Evolutionary conservation across 2,797 vertebrate genomes (phyloP).

Genomic region (Remorina albescens): DNA sequence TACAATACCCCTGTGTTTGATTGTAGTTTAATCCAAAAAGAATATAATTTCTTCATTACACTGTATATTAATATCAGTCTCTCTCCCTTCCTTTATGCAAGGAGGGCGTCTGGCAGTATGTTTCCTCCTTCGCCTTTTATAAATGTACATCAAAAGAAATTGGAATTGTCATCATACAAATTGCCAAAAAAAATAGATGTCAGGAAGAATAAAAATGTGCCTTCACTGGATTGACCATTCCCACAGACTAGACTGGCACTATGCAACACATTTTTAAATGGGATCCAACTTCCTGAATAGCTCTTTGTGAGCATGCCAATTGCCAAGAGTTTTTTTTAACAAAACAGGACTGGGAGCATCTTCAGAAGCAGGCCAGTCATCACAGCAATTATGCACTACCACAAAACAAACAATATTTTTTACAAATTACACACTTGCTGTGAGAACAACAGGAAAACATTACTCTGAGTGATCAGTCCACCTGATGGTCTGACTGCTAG

Average conservation of each 20-base stretch:
- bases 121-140: neutral
- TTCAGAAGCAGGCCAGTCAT: slow-evolving; percentile 45
- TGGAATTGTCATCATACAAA: neutral
- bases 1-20: neutral
- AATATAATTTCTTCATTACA: neutral
- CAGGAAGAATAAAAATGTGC: neutral
- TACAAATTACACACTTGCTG: slow-evolving; percentile 39
- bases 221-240: slow-evolving; percentile 23
- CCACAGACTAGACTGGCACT: slow-evolving; percentile 43
- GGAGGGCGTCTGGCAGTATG: neutral
- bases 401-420: slow-evolving; percentile 42
- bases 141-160: neutral
- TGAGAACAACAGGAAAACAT: slow-evolving; percentile 11
- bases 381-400: slow-evolving; percentile 47
- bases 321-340: slow-evolving; percentile 49
- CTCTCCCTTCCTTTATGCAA: neutral
- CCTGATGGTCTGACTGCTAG: slow-evolving; percentile 23
- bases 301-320: slow-evolving; percentile 68
- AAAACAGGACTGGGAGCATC: slow-evolving; percentile 53
- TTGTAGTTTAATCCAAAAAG: neutral
- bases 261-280: slow-evolving; percentile 37
- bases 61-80: neutral
- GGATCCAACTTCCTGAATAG: slow-evolving; percentile 59
- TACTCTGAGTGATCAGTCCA: slow-evolving; percentile 22
- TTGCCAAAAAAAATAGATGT: neutral